phyloP scores from a whole-genome alignment of 1,140 invertebrate genomes.

The Calosoma granatense region DNA sequence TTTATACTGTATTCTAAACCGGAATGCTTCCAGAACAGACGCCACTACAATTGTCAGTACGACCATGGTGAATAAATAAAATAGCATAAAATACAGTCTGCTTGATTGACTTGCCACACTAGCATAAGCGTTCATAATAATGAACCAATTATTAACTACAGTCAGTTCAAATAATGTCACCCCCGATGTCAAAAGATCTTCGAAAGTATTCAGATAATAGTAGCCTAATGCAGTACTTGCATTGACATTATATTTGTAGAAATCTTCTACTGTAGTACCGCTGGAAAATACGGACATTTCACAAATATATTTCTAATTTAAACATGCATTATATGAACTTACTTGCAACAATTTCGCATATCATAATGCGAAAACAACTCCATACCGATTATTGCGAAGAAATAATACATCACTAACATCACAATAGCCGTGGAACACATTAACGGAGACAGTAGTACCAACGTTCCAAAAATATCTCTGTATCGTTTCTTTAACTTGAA shows the following conservation, averaged over 20 bases:
- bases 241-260: slow-evolving; percentile 61
- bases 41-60: slow-evolving; percentile 86
- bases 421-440: slow-evolving; percentile 70
- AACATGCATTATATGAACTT: slow-evolving; percentile 26
- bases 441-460: slow-evolving; percentile 69
- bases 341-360: slow-evolving; percentile 33
- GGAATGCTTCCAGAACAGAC: slow-evolving; percentile 80
- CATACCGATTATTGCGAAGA: slow-evolving; percentile 87
- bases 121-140: slow-evolving; percentile 85
- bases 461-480: slow-evolving; percentile 79
- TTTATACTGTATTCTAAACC: slow-evolving; percentile 84
- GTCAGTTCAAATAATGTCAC: slow-evolving; percentile 87
- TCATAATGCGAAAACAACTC: slow-evolving; percentile 71
- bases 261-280: slow-evolving; percentile 75
- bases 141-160: slow-evolving; percentile 85
- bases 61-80: slow-evolving; percentile 86
- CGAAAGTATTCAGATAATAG: slow-evolving; percentile 84
- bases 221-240: slow-evolving; percentile 59
- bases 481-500: slow-evolving; percentile 81
- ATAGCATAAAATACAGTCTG: slow-evolving; percentile 79
- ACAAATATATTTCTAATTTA: not conserved
- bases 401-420: slow-evolving; percentile 81
- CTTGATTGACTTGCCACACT: slow-evolving; percentile 54
- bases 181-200: slow-evolving; percentile 58
- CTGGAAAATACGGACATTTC: slow-evolving; percentile 37